Conservation (phyloP, 2,888 invertebrate species). For the Lissocephala sabroskyi region DNA sequence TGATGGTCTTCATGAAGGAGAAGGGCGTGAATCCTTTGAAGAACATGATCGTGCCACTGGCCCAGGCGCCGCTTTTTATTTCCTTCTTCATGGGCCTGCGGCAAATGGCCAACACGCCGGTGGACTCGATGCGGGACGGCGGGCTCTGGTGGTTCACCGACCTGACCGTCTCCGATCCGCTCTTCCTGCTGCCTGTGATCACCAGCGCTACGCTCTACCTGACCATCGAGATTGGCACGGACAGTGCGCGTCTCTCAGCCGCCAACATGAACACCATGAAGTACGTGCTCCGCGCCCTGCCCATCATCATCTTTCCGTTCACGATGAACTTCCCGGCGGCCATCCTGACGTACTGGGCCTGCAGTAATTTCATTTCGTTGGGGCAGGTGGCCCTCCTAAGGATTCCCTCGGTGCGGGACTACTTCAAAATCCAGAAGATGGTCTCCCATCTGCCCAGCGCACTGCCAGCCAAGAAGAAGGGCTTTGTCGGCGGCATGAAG, state of each 20-base stretch:
- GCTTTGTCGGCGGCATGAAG: slow-evolving; percentile 84
- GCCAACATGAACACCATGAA: slow-evolving; percentile 82
- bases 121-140: slow-evolving; percentile 90
- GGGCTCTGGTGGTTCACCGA: slow-evolving; percentile 95
- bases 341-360: slow-evolving; percentile 91
- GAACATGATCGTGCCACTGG: slow-evolving; percentile 83
- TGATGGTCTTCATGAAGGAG: slow-evolving; percentile 87
- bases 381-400: slow-evolving; percentile 82
- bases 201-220: slow-evolving; percentile 87
- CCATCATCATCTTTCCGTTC: slow-evolving; percentile 86
- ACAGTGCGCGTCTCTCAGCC: slow-evolving; percentile 79
- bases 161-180: slow-evolving; percentile 92
- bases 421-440: slow-evolving; percentile 82
- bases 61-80: slow-evolving; percentile 91
- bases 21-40: slow-evolving; percentile 87
- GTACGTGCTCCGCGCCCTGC: slow-evolving; percentile 83
- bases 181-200: slow-evolving; percentile 86
- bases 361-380: slow-evolving; percentile 89
- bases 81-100: slow-evolving; percentile 92
- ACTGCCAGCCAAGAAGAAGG: slow-evolving; percentile 81
- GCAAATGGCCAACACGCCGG: slow-evolving; percentile 90
- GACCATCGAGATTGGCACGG: slow-evolving; percentile 88
- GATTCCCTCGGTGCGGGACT: slow-evolving; percentile 81
- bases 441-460: slow-evolving; percentile 75
- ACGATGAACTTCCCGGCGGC: slow-evolving; percentile 91